Base-by-base conservation (phyloP, 2,113 vertebrate species). In the Pterophyllum scalare region DNA sequence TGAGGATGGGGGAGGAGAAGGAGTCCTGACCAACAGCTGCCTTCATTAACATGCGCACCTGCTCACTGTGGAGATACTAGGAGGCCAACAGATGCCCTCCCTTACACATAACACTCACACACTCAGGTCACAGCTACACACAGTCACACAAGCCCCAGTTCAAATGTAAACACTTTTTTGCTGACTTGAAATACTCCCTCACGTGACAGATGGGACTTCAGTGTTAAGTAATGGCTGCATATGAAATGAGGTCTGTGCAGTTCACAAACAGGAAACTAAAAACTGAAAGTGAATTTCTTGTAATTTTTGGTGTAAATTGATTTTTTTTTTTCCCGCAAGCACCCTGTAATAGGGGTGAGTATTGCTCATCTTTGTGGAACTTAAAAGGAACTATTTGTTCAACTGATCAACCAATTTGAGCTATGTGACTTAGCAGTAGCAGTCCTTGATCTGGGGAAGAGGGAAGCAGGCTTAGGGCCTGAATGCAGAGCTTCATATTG, bases 31-130 rank as follows among this genome's bases (percentile, higher is more conserved):
- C 94, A 95, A 97, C 97, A 97, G 97, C 96, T 95, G 94, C 96
- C 93, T 95, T 96, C 92, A 95, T 97, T 97, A 96, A 94, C 94
- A 96, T 97, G 96, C 94, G 91, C 98, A 98, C 97, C 98, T 98
- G 98, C 97, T 98, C 96, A 95, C 94, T 92, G 92, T 90, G 88
- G 85, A 95, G 95, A 95, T 96, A 96, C 96, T 96, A 94, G 94
- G 95, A 92, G 65, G 67, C 83, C 91, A 93, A 95, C 96, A 93
- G 94, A 96, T 93, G 95, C 96, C 95, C 94, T 94, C 87, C 82
- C 80, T 83, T 46, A 20, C 84, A 65, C 85, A 89, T 75, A 86
- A 93, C 91, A 86, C 86, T 52, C 64, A 67, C 76, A 75, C 59
- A 59, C 78, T 74, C 61, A n/a, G 60, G 59, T 38, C 58, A 24